Percentiles rank a stretch among this genome's conserved stretches.
phyloP scores from a whole-genome alignment of 2,888 invertebrate species.

The Microplitis manilae region DNA sequence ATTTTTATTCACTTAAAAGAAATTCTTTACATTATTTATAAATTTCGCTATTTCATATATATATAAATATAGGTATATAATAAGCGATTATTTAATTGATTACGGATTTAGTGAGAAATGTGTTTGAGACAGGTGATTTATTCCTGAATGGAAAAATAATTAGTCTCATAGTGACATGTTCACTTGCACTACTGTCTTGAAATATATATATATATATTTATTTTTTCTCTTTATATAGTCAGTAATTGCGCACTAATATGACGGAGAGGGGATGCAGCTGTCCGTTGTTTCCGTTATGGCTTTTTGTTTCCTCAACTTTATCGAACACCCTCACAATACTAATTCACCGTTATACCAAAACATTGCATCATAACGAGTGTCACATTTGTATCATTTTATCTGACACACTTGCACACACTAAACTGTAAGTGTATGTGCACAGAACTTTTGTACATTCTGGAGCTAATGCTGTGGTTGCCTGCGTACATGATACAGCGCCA shows the following conservation, averaged over 20 bases:
- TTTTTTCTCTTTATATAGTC: not conserved
- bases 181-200: not conserved
- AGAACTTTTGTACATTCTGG: not conserved
- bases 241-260: not conserved
- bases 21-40: not conserved
- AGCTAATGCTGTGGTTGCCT: conserved; percentile 27
- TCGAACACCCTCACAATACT: conserved; percentile 15
- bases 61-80: not conserved
- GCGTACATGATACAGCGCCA: conserved; percentile 64
- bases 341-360: too few species aligned
- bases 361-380: too few species aligned
- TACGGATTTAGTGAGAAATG: not conserved
- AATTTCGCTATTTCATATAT: not conserved
- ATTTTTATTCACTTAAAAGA: not conserved
- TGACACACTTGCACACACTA: too few species aligned
- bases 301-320: conserved; percentile 57
- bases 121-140: conserved; percentile 6
- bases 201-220: not conserved
- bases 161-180: conserved; percentile 48
- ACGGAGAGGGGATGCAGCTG: conserved; percentile 59
- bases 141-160: conserved; percentile 45
- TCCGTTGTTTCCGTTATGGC: conserved; percentile 64
- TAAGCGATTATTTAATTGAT: too few species aligned
- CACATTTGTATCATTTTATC: too few species aligned
- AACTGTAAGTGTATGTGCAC: not conserved